Percentiles rank a stretch among this genome's conserved stretches.
phyloP scores from a whole-genome alignment of 2,797 vertebrate species.

The Lycodopsis pacificus region DNA sequence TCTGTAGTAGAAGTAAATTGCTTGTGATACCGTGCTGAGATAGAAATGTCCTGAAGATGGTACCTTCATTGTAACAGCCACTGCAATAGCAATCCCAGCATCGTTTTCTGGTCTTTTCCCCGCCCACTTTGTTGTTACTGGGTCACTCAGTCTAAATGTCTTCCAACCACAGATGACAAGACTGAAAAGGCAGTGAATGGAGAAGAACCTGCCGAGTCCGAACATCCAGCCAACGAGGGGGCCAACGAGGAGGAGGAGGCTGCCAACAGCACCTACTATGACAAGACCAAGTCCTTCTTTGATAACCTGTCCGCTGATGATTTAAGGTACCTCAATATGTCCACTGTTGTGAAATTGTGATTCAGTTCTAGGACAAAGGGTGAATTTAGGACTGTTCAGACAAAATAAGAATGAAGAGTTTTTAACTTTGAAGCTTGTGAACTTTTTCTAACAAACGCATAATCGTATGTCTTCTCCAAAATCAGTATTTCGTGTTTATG shows the following conservation, averaged over 20 bases:
- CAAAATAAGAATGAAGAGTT: not conserved
- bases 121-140: not conserved
- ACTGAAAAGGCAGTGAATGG: conserved; percentile 92
- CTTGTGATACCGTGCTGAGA: not conserved
- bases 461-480: not conserved
- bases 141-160: not conserved
- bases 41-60: not conserved
- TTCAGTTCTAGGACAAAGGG: not conserved
- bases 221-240: conserved; percentile 91
- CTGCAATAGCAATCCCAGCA: not conserved
- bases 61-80: too few species aligned
- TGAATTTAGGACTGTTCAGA: not conserved
- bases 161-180: conserved; percentile 89
- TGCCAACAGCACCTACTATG: conserved; percentile 92
- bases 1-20: not conserved
- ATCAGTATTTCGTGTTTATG: not conserved
- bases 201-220: conserved; percentile 92
- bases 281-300: conserved; percentile 99
- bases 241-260: conserved; percentile 89
- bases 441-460: not conserved
- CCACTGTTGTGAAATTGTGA: not conserved
- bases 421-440: not conserved
- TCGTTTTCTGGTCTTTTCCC: not conserved
- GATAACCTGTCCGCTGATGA: conserved; percentile 98
- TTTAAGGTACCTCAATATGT: conserved; percentile 83